Conservation (phyloP, 2,113 vertebrate genomes). For the Lophura nycthemera region DNA sequence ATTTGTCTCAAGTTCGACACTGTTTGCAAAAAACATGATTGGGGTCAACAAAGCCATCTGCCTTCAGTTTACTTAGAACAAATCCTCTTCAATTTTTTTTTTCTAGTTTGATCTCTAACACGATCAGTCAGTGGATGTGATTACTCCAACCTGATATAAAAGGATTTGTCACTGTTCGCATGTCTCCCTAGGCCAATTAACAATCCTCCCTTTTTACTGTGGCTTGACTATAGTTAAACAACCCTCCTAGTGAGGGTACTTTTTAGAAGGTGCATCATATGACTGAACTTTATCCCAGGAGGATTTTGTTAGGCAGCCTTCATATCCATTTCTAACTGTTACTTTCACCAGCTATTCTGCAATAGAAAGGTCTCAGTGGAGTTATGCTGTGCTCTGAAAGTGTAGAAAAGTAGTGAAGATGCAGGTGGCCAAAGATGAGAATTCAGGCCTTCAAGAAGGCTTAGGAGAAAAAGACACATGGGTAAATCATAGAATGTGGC, state of each 20-base stretch:
- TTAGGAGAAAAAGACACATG: neutral
- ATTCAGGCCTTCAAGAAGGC: neutral
- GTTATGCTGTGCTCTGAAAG: neutral
- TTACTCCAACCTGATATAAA: neutral
- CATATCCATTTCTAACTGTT: neutral
- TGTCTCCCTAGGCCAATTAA: neutral
- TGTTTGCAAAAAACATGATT: neutral
- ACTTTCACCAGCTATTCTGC: neutral
- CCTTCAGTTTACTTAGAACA: constrained; percentile 9
- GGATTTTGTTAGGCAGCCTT: neutral
- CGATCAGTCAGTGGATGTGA: neutral
- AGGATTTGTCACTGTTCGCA: neutral
- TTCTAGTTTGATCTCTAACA: neutral
- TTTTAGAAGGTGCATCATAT: neutral
- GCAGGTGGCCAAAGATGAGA: neutral
- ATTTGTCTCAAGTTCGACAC: neutral
- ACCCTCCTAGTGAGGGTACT: neutral
- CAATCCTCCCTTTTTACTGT: neutral
- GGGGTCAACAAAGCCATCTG: constrained; percentile 9
- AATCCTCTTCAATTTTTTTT: neutral
- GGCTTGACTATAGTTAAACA: neutral
- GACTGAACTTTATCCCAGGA: neutral
- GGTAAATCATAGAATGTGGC: neutral
- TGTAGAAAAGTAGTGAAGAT: neutral
- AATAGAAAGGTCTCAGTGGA: neutral